Conservation (phyloP, 2,113 vertebrate species). For the Mormoops blainvillei region DNA sequence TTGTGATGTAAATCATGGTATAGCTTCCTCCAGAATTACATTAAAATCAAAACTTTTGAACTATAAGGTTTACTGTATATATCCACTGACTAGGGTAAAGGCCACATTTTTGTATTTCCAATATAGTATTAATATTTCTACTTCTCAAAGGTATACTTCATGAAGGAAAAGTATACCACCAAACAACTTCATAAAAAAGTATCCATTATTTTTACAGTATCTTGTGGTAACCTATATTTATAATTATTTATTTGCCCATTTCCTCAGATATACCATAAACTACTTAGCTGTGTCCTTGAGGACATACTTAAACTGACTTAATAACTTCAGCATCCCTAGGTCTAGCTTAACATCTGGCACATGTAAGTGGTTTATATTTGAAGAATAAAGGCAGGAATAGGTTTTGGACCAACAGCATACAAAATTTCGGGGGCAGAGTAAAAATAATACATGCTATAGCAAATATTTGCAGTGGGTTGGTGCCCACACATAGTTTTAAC, state of each 20-base stretch:
- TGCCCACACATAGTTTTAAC: background rate
- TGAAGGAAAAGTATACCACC: background rate
- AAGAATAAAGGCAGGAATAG: slow-evolving; percentile 8
- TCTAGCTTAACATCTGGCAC: background rate
- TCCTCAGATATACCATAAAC: background rate
- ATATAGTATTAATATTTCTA: background rate
- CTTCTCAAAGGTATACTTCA: slow-evolving; percentile 2
- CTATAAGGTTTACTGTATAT: background rate
- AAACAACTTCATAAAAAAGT: slow-evolving; percentile 9
- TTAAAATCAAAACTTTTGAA: background rate
- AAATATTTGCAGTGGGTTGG: background rate
- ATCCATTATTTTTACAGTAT: background rate
- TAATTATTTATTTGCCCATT: background rate
- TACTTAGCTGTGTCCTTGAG: too few species aligned
- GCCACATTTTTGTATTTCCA: background rate
- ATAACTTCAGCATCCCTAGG: background rate
- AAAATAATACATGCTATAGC: background rate
- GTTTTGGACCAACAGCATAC: background rate
- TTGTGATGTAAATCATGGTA: background rate
- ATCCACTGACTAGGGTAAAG: background rate
- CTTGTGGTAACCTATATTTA: background rate
- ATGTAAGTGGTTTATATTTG: background rate
- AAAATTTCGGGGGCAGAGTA: background rate
- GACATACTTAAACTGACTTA: background rate
- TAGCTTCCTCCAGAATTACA: background rate